Evolutionary conservation across 2,113 vertebrate species (phyloP).

Genomic region (Chlamydotis undulata): DNA sequence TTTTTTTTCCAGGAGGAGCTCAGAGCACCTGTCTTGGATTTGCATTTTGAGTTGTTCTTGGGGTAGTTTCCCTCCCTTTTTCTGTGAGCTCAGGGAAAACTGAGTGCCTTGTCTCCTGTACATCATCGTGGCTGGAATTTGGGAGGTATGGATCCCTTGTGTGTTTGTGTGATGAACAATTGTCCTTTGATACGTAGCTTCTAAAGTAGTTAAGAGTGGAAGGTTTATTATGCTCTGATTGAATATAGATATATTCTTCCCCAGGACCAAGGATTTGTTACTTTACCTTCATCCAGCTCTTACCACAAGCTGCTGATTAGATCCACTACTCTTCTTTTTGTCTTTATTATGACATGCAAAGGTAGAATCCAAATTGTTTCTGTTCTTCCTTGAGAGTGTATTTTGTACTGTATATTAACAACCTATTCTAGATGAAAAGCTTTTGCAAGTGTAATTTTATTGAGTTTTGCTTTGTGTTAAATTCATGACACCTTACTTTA

Average conservation of each 20-base stretch:
- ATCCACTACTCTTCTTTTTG: neutral
- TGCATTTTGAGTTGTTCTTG: neutral
- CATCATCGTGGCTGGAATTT: rapidly evolving
- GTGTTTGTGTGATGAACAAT: neutral
- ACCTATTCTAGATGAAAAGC: neutral
- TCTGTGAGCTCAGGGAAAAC: neutral
- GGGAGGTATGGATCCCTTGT: neutral
- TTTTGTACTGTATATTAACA: neutral
- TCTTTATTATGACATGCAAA: neutral
- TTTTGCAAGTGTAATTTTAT: neutral
- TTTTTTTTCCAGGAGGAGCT: neutral
- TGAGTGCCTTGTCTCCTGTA: rapidly evolving
- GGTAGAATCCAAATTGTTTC: neutral
- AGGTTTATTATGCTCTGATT: neutral
- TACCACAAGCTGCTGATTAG: neutral
- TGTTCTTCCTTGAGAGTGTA: neutral
- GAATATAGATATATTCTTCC: neutral
- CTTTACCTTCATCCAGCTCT: neutral
- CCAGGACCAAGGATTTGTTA: neutral
- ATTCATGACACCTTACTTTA: neutral
- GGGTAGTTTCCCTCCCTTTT: rapidly evolving
- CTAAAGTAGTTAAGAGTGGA: neutral
- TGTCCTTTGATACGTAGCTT: neutral
- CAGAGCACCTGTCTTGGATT: neutral
- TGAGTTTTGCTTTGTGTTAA: neutral